Evolutionary conservation across 2,113 vertebrate genomes (phyloP).

Genomic region (Piaya cayana): DNA sequence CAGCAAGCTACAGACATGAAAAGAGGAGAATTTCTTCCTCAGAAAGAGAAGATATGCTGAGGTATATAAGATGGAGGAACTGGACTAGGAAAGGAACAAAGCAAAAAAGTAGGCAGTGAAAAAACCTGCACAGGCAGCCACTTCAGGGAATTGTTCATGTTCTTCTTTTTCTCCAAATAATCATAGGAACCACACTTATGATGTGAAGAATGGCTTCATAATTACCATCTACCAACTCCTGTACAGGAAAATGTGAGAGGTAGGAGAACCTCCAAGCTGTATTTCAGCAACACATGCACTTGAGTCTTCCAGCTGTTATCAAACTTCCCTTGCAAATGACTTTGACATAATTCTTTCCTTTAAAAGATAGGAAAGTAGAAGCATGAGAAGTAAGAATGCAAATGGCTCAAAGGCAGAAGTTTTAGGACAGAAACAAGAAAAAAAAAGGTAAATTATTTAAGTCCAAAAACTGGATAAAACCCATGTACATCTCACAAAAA

Average conservation of each 20-base stretch:
- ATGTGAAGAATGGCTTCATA: not conserved
- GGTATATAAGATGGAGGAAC: not conserved
- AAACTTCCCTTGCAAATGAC: not conserved
- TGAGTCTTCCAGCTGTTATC: not conserved
- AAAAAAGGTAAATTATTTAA: not conserved
- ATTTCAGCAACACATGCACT: not conserved
- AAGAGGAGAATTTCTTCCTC: not conserved
- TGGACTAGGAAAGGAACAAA: not conserved
- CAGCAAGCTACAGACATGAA: not conserved
- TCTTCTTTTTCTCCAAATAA: not conserved
- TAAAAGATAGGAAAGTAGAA: not conserved
- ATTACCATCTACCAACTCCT: not conserved
- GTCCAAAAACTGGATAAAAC: not conserved
- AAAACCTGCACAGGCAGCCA: not conserved
- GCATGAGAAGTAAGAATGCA: not conserved
- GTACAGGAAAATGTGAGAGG: not conserved
- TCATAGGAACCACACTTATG: not conserved
- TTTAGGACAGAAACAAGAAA: not conserved
- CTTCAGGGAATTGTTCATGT: not conserved
- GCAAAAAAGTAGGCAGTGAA: not conserved
- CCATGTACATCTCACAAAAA: not conserved
- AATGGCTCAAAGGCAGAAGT: not conserved
- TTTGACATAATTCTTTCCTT: not conserved
- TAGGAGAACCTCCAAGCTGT: not conserved
- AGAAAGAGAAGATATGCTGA: not conserved